Conservation (phyloP, 2,113 vertebrate genomes). For the Rhagologus leucostigma region DNA sequence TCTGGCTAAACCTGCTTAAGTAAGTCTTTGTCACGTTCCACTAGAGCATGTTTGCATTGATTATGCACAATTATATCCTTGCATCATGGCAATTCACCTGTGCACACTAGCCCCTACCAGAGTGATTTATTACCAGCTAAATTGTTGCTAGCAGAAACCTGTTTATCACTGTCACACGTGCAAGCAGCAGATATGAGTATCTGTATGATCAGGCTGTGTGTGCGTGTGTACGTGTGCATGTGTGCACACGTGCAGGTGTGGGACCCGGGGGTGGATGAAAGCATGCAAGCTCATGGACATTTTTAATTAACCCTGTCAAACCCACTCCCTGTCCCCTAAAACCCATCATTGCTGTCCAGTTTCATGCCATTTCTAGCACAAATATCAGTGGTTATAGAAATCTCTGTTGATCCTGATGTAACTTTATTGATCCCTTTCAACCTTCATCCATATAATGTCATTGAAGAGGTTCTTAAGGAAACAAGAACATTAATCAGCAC, state of each 20-base stretch:
- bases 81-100: conserved; percentile 35
- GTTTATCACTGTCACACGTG: conserved; percentile 69
- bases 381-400: neutral
- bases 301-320: neutral
- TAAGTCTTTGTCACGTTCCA: conserved; percentile 51
- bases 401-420: neutral
- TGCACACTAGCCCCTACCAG: neutral
- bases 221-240: rapidly evolving
- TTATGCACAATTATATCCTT: conserved; percentile 56
- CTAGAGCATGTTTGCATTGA: conserved; percentile 59
- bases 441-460: neutral
- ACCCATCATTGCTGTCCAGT: neutral
- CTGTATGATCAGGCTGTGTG: neutral
- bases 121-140: conserved; percentile 70
- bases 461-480: conserved; percentile 18
- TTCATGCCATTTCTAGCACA: neutral
- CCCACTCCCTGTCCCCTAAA: neutral
- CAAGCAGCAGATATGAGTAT: conserved; percentile 41
- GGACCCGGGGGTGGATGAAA: neutral
- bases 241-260: rapidly evolving
- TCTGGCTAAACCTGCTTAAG: conserved; percentile 31
- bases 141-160: conserved; percentile 61
- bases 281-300: rapidly evolving
- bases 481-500: conserved; percentile 33
- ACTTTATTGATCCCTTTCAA: conserved; percentile 25